Conservation (phyloP, 2,797 vertebrate genomes). For the Astyanax mexicanus region DNA sequence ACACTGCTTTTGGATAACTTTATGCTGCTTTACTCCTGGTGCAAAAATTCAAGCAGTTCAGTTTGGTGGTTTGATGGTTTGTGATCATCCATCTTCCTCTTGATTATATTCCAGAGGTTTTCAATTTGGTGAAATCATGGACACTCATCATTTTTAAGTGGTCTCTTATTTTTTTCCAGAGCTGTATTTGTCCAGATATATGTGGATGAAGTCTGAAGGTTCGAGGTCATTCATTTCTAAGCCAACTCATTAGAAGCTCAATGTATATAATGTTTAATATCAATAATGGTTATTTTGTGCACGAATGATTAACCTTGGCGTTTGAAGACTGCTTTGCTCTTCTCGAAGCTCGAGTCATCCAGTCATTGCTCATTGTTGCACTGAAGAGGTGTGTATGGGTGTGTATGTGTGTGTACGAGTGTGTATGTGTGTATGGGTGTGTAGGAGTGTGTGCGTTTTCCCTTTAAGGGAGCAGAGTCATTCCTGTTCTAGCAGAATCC, state of each 20-base stretch:
- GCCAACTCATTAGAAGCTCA: not conserved
- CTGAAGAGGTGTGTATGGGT: slow-evolving; percentile 44
- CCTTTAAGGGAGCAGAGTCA: slow-evolving; percentile 45
- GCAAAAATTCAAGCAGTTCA: too few species aligned
- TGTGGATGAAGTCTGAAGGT: too few species aligned
- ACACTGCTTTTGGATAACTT: too few species aligned
- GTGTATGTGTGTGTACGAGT: not conserved
- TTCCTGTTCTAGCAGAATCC: slow-evolving; percentile 36
- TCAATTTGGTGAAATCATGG: too few species aligned
- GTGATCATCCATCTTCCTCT: too few species aligned
- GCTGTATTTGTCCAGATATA: too few species aligned
- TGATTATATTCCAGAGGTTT: too few species aligned
- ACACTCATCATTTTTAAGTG: too few species aligned
- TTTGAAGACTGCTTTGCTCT: slow-evolving; percentile 60
- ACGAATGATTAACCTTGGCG: slow-evolving; percentile 61
- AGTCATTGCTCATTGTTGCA: slow-evolving; percentile 46
- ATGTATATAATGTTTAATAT: slow-evolving; percentile 63
- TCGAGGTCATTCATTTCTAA: not conserved
- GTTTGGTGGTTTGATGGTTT: too few species aligned
- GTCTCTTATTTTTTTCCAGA: too few species aligned
- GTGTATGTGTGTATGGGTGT: not conserved
- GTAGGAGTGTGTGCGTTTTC: not conserved
- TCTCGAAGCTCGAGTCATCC: slow-evolving; percentile 49
- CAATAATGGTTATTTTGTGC: slow-evolving; percentile 57
- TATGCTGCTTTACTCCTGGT: too few species aligned